Base-by-base conservation (phyloP, 1,140 invertebrate species). In the Parapsyche elsis region DNA sequence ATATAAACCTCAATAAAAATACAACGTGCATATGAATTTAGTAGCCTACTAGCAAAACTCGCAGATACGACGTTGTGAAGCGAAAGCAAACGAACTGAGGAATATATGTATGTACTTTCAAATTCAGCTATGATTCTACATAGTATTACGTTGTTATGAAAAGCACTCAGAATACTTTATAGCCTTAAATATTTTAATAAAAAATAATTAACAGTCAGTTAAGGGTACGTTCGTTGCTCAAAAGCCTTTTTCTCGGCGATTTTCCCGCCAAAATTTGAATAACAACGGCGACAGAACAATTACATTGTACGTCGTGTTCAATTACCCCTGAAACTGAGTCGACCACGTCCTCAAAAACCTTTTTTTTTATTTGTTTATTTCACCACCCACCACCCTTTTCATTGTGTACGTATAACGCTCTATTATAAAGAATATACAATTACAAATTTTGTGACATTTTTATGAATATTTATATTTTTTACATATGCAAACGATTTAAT, bases 231-330 rank as follows among this genome's bases (percentile, higher is more conserved):
- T 38, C 30, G 30, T 38, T 7, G 2, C 30, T 38, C 30, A 38
- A 38, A 38, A 53, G 49, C 12, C 49, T 53, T 53, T 38, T 53
- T 53, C 49, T 53, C 49, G 64, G 5, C 64, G 64, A 19, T 67
- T 67, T 67, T 67, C 64, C 64, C 64, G 64, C 64, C 64, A 53
- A 67, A 53, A 82, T 82, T 82, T 80, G 64, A 82, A 82, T 82
- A 82, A 82, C 79, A 82, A 82, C 76, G 75, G 75, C 81, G 81
- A 80, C 81, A 80, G 80, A 82, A 82, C 81, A 82, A 82, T 82
- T 80, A 82, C 81, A 80, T 75, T 80, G 49, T 75, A 80, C 81
- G 64, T 80, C 78, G 78, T 78, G 81, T 82, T 80, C 81, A 82
- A 82, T 82, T 82, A 78, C 81, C 81, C 81, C 78, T 80, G 70